Base-by-base conservation (phyloP, 2,797 vertebrate genomes). In the Centroberyx gerrardi region DNA sequence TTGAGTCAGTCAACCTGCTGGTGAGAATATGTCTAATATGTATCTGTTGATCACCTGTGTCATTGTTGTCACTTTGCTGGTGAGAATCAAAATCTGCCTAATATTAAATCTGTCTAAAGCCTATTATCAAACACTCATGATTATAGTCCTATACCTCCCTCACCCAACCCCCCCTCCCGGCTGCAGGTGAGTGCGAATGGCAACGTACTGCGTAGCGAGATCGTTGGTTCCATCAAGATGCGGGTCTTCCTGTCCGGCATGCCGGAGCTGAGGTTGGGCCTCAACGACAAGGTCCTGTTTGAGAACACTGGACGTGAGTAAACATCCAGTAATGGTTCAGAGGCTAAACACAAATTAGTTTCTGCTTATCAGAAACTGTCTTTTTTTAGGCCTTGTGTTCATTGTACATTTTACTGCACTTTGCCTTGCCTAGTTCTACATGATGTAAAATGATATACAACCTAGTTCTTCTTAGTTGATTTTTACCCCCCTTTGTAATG, bases 231-330 rank as follows among this genome's bases (percentile, higher is more conserved):
- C 80, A 96, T 97, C 64, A 97, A 96, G 80, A 97, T 97, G 96
- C 89, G 96, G 2, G 96, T 97, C 0, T 97, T 97, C 79, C 95
- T 97, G 3, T 97, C 96, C 0, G 96, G 96, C 52, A 97, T 97
- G 96, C 96, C 96, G 0, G 96, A 97, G 75, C 94, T 97, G 69
- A 95, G 96, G 46, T 94, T 97, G 1, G 96, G 96, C 1, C 83
- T 97, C 36, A 97, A 97, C 0, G 96, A 97, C 90, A 97, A 97
- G 89, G 96, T 97, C 40, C 95, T 97, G 77, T 97, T 97, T 5
- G 96, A 97, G 67, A 97, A 97, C 51, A 97, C 96, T 4, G 96
- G 96, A 86, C 96, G 96, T 97, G 91, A 97, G 96, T 97, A 68
- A n/a, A 49, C n/a, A 7, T 49, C 46, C 46, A 49, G 5, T 44